Evolutionary conservation across 2,113 vertebrate species (phyloP).

Genomic region (Paracanthobrama guichenoti): DNA sequence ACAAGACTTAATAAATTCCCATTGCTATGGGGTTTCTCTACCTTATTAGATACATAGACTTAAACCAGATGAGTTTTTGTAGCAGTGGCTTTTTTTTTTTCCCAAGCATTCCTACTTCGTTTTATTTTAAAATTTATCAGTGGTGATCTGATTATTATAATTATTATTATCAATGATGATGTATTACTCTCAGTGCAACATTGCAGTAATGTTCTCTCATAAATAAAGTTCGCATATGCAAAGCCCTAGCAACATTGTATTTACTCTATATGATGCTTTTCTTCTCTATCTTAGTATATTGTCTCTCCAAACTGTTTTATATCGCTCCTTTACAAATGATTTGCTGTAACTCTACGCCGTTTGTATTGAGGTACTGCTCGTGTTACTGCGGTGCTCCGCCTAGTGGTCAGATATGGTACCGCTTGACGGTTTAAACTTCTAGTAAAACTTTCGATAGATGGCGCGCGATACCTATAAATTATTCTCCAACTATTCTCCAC

Average conservation of each 20-base stretch:
- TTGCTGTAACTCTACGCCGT: neutral
- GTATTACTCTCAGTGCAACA: neutral
- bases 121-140: neutral
- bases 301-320: neutral
- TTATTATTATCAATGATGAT: neutral
- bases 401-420: conserved; percentile 57
- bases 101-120: neutral
- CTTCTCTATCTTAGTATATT: neutral
- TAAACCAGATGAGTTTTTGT: conserved; percentile 41
- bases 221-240: neutral
- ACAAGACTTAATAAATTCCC: conserved; percentile 69
- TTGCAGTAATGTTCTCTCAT: neutral
- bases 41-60: conserved; percentile 58
- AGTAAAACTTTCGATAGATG: conserved; percentile 61
- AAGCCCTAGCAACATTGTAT: neutral
- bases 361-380: too few relatives aligned
- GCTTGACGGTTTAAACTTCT: neutral
- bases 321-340: neutral
- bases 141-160: neutral
- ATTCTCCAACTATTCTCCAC: too few relatives aligned
- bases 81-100: neutral
- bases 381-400: conserved; percentile 57
- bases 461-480: conserved; percentile 55
- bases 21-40: conserved; percentile 68
- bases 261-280: neutral